A percentile compares a stretch with the other conserved stretches of the same genome.
Conservation (phyloP, 2,113 vertebrate genomes). For the Forbesichthys agassizii region DNA sequence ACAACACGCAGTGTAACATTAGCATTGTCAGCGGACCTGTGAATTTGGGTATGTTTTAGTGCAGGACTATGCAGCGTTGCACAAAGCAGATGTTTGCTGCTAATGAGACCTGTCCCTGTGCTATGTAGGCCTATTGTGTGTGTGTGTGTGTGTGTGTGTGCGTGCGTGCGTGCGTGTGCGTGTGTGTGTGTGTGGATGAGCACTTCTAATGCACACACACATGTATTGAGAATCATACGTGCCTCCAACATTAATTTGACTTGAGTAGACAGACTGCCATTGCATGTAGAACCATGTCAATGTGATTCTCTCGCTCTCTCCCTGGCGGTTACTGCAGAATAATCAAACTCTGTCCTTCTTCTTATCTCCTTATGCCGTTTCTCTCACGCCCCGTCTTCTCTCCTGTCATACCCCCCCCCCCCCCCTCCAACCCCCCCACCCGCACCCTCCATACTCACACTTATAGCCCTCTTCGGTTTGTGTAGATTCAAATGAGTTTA, state of each 20-base stretch:
- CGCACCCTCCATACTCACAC: conserved; percentile 39
- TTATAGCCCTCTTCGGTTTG: conserved; percentile 68
- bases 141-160: not conserved
- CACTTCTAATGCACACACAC: too few species aligned
- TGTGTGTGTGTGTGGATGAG: not conserved
- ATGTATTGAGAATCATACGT: conserved; percentile 37
- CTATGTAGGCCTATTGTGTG: conserved; percentile 18
- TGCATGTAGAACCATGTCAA: conserved; percentile 13
- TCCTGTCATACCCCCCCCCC: conserved; percentile 34
- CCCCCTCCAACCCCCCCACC: too few species aligned
- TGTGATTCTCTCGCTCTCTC: not conserved
- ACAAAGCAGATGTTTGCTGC: conserved; percentile 58
- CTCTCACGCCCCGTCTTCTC: conserved; percentile 49
- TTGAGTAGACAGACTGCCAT: conserved; percentile 30
- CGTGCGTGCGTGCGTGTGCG: not conserved
- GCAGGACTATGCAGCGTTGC: conserved; percentile 19
- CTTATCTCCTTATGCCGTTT: conserved; percentile 53
- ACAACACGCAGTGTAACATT: not conserved
- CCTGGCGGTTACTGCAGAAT: conserved; percentile 7
- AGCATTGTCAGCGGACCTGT: too few species aligned
- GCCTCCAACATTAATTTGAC: conserved; percentile 39
- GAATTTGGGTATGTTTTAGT: not conserved
- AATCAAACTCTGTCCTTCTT: conserved; percentile 38
- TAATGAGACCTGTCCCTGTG: conserved; percentile 55
- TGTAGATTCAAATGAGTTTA: conserved; percentile 52